Percentiles rank a stretch among this genome's conserved stretches.
These are phyloP conservation scores for Hydrolagus affinis DNA, from an alignment of 2,113 vertebrate genomes.

Conservation along the genomic window DNA sequence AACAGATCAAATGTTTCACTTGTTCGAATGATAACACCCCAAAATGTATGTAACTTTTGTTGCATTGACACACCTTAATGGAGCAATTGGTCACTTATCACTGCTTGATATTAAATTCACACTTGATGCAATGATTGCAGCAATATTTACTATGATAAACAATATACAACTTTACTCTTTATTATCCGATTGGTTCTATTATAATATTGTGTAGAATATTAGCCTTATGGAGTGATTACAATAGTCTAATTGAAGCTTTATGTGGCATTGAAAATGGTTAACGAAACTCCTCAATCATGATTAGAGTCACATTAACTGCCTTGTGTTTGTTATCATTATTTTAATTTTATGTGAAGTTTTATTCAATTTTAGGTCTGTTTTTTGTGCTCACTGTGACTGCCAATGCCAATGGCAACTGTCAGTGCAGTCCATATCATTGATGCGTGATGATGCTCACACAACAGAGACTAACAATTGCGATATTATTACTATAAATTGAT, in stretches of 20 bases:
- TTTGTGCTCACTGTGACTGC: conserved; percentile 7
- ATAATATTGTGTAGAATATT: not conserved
- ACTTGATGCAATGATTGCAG: not conserved
- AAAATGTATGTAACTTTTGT: not conserved
- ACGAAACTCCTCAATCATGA: not conserved
- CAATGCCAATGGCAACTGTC: conserved; percentile 31
- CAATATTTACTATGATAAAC: not conserved
- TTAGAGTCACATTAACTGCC: not conserved
- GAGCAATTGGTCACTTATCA: not conserved
- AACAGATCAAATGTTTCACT: not conserved
- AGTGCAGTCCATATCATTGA: conserved; percentile 17
- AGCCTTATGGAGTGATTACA: not conserved
- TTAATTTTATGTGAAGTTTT: conserved; percentile 28
- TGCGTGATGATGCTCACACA: conserved; percentile 3
- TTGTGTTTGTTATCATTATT: not conserved
- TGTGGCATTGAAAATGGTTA: not conserved
- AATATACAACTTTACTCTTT: not conserved
- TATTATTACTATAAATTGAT: conserved; percentile 12
- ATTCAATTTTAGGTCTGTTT: conserved; percentile 27
- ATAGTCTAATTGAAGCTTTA: conserved; percentile 13
- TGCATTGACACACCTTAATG: not conserved
- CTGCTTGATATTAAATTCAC: not conserved
- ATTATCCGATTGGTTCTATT: not conserved
- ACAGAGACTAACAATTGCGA: conserved; percentile 18
- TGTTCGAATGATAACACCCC: not conserved